A percentile compares a stretch with the other conserved stretches of the same genome.
phyloP scores from a whole-genome alignment of 2,113 vertebrate species.

The Esox niger region DNA sequence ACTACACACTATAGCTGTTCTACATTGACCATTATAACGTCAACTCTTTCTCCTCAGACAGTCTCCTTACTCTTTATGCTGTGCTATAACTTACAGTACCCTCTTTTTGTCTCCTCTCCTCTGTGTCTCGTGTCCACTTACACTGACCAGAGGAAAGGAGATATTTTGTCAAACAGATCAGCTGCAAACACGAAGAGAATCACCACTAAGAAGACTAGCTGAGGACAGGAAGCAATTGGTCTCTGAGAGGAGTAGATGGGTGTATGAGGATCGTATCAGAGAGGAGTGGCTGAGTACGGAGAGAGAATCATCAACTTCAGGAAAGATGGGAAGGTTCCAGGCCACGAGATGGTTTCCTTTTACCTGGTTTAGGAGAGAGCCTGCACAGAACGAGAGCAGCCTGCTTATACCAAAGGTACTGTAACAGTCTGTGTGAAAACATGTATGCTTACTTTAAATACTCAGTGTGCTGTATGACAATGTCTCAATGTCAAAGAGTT shows the following conservation, averaged over 20 bases:
- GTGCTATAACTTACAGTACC: too few species aligned
- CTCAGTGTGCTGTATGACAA: background rate
- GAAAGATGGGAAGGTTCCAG: conserved; percentile 55
- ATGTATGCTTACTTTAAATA: background rate
- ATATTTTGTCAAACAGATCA: background rate
- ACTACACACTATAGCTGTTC: too few species aligned
- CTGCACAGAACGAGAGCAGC: conserved; percentile 57
- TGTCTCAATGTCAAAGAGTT: too few species aligned
- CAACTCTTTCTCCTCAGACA: conserved; percentile 33
- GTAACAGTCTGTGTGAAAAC: background rate
- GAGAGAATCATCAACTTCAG: background rate
- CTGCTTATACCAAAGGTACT: conserved; percentile 83
- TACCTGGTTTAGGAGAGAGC: conserved; percentile 39
- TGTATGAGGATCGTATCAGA: conserved; percentile 15
- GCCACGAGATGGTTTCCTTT: conserved; percentile 35
- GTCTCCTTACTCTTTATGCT: too few species aligned
- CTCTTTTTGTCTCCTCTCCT: too few species aligned
- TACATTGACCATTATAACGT: conserved; percentile 32
- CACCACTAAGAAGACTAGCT: background rate
- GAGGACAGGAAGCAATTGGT: conserved; percentile 16
- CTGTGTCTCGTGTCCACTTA: too few species aligned
- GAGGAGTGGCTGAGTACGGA: too few species aligned
- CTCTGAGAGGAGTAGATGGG: conserved; percentile 19
- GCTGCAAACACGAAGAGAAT: conserved; percentile 15
- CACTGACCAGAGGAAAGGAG: too few species aligned